Evolutionary conservation across 2,113 vertebrate species (phyloP).

Genomic region (Myotis yumanensis): DNA sequence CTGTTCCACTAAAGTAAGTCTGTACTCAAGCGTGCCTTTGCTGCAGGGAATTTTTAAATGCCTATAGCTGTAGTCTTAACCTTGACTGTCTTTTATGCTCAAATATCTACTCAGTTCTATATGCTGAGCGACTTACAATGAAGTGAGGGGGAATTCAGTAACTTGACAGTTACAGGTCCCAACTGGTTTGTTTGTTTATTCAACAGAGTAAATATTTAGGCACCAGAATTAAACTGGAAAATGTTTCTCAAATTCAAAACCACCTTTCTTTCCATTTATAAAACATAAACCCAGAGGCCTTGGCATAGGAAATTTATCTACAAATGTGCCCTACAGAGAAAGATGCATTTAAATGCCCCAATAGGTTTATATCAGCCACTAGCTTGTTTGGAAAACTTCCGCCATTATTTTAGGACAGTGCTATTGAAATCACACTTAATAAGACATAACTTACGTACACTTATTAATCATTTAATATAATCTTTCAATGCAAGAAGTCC

Average conservation of each 20-base stretch:
- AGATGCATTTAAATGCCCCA: constrained; percentile 40
- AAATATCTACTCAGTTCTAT: constrained; percentile 61
- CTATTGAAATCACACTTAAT: constrained; percentile 2
- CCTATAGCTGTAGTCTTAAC: constrained; percentile 31
- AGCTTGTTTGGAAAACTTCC: constrained; percentile 35
- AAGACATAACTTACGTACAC: neutral
- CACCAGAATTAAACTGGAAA: constrained; percentile 76
- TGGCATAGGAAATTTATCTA: constrained; percentile 36
- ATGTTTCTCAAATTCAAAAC: constrained; percentile 73
- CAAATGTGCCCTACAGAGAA: constrained; percentile 34
- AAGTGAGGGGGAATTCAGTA: constrained; percentile 62
- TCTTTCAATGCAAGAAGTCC: neutral
- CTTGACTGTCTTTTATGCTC: constrained; percentile 70
- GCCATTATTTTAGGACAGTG: neutral
- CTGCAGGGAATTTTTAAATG: neutral
- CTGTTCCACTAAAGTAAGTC: neutral
- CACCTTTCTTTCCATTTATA: constrained; percentile 66
- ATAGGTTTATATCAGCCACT: neutral
- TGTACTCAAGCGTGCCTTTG: neutral
- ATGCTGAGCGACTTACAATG: constrained; percentile 56
- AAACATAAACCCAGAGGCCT: constrained; percentile 46
- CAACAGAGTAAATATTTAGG: constrained; percentile 76
- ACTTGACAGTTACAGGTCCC: constrained; percentile 71
- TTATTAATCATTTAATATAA: neutral
- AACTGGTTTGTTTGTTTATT: constrained; percentile 73